Evolutionary conservation across 1,140 invertebrate genomes (phyloP).

Genomic region (Ephestia elutella): DNA sequence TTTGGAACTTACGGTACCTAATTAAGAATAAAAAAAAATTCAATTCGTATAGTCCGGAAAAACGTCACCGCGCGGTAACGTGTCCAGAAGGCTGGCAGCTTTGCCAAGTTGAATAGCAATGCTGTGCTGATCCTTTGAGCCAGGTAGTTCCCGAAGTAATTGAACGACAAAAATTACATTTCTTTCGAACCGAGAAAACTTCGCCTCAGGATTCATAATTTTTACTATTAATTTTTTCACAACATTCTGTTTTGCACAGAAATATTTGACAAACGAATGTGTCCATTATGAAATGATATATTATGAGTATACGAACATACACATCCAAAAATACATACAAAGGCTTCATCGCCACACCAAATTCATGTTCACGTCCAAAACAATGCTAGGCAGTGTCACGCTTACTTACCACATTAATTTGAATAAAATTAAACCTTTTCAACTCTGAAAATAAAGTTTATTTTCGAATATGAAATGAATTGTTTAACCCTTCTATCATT

Average conservation of each 20-base stretch:
- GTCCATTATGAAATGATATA: slow-evolving; percentile 1
- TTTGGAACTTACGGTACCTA: too few relatives aligned
- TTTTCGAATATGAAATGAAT: neutral
- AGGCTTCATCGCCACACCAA: neutral
- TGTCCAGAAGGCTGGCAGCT: too few relatives aligned
- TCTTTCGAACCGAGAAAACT: too few relatives aligned
- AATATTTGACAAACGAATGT: neutral
- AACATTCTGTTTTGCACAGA: neutral
- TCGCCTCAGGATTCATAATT: too few relatives aligned
- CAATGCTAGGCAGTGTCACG: neutral
- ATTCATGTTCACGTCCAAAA: slow-evolving; percentile 3
- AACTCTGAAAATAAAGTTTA: neutral
- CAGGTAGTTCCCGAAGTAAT: too few relatives aligned
- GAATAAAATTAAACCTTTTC: neutral
- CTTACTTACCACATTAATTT: neutral
- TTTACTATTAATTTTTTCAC: too few relatives aligned
- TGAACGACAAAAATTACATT: too few relatives aligned
- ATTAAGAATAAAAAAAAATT: too few relatives aligned
- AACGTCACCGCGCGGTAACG: too few relatives aligned
- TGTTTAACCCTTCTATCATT: neutral
- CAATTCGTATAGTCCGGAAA: too few relatives aligned
- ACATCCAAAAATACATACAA: slow-evolving; percentile 4
- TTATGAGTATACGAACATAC: neutral
- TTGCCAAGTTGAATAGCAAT: too few relatives aligned
- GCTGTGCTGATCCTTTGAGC: too few relatives aligned